Percentiles rank a stretch among this genome's conserved stretches.
Conservation (phyloP, 2,113 vertebrate genomes). For the Trichomycterus rosablanca region DNA sequence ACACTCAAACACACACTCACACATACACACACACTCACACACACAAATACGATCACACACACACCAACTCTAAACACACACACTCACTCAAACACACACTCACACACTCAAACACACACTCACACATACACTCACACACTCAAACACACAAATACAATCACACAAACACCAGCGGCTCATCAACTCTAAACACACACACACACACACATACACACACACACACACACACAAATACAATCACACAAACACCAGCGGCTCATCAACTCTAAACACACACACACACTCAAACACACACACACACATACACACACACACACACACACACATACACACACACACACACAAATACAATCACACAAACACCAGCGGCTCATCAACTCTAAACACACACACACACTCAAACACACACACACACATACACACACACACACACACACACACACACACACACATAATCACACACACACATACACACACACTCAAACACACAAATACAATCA, state of each 20-base stretch:
- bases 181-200: too few species aligned
- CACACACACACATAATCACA: too few species aligned
- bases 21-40: too few species aligned
- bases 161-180: too few species aligned
- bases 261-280: constrained; percentile 2
- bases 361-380: not conserved
- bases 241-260: constrained; percentile 4
- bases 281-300: not conserved
- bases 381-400: constrained; percentile 11
- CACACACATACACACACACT: too few species aligned
- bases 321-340: too few species aligned
- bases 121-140: constrained; percentile 12
- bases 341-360: not conserved
- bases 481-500: too few species aligned
- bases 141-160: not conserved
- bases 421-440: not conserved
- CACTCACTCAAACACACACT: not conserved
- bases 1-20: not conserved
- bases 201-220: constrained; percentile 5
- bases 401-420: not conserved
- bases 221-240: not conserved
- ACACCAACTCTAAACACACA: not conserved
- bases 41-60: too few species aligned
- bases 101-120: not conserved
- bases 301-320: too few species aligned